These are phyloP conservation scores for Sceloporus undulatus DNA, from an alignment of 2,113 vertebrate species.

Conservation along the genomic window DNA sequence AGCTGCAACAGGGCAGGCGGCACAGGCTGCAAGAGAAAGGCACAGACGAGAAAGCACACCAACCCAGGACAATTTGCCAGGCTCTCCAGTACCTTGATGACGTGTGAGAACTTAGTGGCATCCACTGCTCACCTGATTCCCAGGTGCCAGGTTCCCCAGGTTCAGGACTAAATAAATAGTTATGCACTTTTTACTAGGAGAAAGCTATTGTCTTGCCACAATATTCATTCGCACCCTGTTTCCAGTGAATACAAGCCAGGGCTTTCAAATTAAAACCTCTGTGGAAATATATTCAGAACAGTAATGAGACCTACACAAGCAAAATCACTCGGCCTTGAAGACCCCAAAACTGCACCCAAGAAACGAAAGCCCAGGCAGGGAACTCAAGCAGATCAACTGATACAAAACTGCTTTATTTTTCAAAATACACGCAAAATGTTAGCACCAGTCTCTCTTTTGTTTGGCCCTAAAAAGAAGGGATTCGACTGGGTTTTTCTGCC, in stretches of 20 bases:
- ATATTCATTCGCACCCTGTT: not conserved
- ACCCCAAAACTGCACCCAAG: not conserved
- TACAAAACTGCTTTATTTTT: conserved; percentile 9
- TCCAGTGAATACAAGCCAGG: too few relatives aligned
- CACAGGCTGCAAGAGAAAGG: too few relatives aligned
- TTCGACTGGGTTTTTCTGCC: too few relatives aligned
- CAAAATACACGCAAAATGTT: not conserved
- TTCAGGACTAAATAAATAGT: too few relatives aligned
- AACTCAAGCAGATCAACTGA: not conserved
- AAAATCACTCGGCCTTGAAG: not conserved
- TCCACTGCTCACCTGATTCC: too few relatives aligned
- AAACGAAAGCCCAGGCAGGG: not conserved
- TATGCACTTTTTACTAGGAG: too few relatives aligned
- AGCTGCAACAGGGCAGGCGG: not conserved
- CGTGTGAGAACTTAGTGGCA: not conserved
- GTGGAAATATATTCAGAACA: not conserved
- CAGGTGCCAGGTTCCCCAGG: too few relatives aligned
- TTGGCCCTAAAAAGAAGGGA: too few relatives aligned
- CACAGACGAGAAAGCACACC: not conserved
- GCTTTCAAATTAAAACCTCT: too few relatives aligned
- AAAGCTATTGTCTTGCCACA: not conserved
- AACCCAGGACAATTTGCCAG: not conserved
- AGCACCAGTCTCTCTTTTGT: not conserved
- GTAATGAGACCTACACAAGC: not conserved
- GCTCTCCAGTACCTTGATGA: not conserved